Evolutionary conservation across 2,888 invertebrate species (phyloP).

Genomic region (Xiphydria camelus): DNA sequence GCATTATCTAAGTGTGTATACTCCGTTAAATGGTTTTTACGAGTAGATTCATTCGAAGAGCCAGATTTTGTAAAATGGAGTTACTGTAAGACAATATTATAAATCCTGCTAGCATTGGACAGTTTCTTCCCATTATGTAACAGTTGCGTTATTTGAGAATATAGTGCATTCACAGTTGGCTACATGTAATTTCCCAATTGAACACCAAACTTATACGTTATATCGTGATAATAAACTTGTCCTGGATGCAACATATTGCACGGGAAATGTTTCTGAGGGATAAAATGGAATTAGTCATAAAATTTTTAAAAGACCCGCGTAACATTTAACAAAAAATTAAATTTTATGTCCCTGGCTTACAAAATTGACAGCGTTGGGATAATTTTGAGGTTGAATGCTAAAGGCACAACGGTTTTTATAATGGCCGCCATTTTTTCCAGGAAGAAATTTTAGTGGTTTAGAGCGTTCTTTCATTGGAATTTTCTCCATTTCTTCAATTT

Average conservation of each 20-base stretch:
- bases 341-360: conserved; percentile 62
- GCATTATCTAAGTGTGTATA: too few relatives aligned
- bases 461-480: background rate
- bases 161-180: background rate
- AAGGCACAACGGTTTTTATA: conserved; percentile 80
- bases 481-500: background rate
- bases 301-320: background rate
- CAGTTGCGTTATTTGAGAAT: too few relatives aligned
- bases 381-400: conserved; percentile 89
- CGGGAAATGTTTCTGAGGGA: conserved; percentile 71
- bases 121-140: too few relatives aligned
- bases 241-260: conserved; percentile 73
- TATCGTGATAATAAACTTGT: conserved; percentile 71
- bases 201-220: conserved; percentile 74
- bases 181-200: conserved; percentile 39
- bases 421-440: conserved; percentile 70
- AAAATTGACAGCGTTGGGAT: conserved; percentile 85
- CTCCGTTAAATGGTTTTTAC: too few relatives aligned
- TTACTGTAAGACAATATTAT: too few relatives aligned
- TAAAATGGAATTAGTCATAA: conserved; percentile 7
- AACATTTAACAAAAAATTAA: conserved; percentile 1
- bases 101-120: too few relatives aligned
- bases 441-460: conserved; percentile 43
- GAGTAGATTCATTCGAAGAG: too few relatives aligned
- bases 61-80: too few relatives aligned